Percentiles rank a stretch among this genome's conserved stretches.
These are phyloP conservation scores for Bothrops jararaca DNA, from an alignment of 2,113 vertebrate species.

Conservation along the genomic window DNA sequence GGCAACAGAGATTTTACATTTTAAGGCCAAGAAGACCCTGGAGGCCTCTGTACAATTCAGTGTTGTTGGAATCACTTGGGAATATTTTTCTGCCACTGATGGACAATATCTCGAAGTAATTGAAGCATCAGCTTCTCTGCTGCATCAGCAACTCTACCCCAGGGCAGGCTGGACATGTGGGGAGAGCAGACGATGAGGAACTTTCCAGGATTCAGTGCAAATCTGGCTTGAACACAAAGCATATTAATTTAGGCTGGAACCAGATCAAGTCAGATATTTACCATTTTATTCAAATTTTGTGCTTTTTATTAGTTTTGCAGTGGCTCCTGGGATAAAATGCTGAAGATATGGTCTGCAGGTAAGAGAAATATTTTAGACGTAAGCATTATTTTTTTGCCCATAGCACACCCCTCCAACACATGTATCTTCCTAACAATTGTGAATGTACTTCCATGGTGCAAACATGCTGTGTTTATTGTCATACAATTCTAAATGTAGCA, in stretches of 20 bases:
- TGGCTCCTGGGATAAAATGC: conserved; percentile 98
- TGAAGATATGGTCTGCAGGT: conserved; percentile 99
- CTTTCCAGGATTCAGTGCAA: neutral
- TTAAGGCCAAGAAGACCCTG: neutral
- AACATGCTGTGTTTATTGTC: neutral
- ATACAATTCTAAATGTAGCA: neutral
- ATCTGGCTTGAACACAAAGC: neutral
- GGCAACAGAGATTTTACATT: neutral
- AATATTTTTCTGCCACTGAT: neutral
- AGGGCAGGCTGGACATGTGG: neutral
- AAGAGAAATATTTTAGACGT: conserved; percentile 35
- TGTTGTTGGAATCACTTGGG: neutral
- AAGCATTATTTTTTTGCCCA: neutral
- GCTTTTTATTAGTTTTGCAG: conserved; percentile 86
- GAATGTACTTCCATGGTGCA: no score
- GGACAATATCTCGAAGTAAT: neutral
- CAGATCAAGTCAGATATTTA: neutral
- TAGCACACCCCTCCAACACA: neutral
- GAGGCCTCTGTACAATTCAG: neutral
- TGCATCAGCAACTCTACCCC: neutral
- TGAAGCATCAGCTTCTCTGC: neutral
- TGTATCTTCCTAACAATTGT: neutral
- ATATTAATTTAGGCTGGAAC: neutral
- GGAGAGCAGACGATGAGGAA: neutral
- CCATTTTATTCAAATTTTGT: neutral